These are phyloP conservation scores for Drosophila leonis DNA, from an alignment of 2,888 invertebrate genomes.

Conservation along the genomic window DNA sequence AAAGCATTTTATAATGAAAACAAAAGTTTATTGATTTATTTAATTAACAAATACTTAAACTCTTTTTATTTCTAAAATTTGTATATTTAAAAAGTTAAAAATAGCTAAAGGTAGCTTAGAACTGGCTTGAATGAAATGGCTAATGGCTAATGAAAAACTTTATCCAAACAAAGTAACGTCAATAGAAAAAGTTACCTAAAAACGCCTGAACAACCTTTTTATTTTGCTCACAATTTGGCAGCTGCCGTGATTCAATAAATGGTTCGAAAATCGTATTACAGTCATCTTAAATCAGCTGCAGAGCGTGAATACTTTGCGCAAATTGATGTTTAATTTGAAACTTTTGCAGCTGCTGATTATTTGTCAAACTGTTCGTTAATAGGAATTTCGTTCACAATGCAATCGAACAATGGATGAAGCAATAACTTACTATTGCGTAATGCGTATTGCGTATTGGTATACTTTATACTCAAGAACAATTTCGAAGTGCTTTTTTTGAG, in stretches of 20 bases:
- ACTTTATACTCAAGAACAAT: background rate
- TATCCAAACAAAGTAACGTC: background rate
- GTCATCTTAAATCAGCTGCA: background rate
- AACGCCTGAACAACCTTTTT: background rate
- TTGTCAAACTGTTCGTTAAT: background rate
- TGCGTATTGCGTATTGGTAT: background rate
- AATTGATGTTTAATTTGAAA: background rate
- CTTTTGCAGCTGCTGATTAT: background rate
- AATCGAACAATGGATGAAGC: background rate
- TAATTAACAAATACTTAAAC: too few relatives aligned
- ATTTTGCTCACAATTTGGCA: background rate
- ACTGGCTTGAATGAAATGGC: too few relatives aligned
- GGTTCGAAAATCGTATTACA: background rate
- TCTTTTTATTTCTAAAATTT: too few relatives aligned
- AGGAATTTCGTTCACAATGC: background rate
- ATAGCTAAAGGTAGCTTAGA: too few relatives aligned
- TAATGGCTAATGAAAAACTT: too few relatives aligned
- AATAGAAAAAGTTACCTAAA: background rate
- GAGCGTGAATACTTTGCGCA: background rate
- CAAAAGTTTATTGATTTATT: too few relatives aligned
- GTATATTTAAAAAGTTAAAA: too few relatives aligned
- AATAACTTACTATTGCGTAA: background rate
- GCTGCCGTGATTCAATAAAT: constrained; percentile 5
- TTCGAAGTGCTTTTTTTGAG: background rate
- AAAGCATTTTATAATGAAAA: background rate